Base-by-base conservation (phyloP, 2,888 invertebrate species). In the Yponomeuta plumbellus region DNA sequence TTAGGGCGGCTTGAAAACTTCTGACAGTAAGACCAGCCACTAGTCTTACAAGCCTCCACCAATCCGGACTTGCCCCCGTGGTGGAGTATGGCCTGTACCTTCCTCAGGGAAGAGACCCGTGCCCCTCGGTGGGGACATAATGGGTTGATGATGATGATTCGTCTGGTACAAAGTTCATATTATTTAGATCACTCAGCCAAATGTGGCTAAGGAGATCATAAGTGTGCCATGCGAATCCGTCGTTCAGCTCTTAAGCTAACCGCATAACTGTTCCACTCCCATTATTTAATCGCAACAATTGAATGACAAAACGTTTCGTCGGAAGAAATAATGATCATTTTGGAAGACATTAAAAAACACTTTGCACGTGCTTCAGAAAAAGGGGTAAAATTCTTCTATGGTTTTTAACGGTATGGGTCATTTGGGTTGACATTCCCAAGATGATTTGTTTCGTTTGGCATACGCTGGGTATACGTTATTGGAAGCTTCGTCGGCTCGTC, bases 341-440 rank as follows among this genome's bases (percentile, higher is more conserved):
- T 39, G 52, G 21, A 58, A 52, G 62, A 67, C 66, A 71, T 71
- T 71, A 71, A 71, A 71, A 69, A 72, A 68, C 69, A 71, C 69
- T 71, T 71, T 70, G 26, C 67, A 68, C 66, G 66, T 69, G 61
- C 65, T 39, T 52, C 59, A 34, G 39, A 13, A 17, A 52, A 52
- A 17, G 44, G 44, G 44, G 44, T 1, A 52, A 52, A 52, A 17
- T 13, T 52, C 34, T 10, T 52, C 44, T 52, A 52, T 52, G 44
- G 44, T 13, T 52, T 52, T 52, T 66, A 70, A 73, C 71, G 68
- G 70, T 68, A 65, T 59, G 26, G 61, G 67, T 67, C 23, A 69
- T 70, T 71, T 71, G n/a, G 67, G 63, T 66, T 68, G 67, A 56
- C 26, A 59, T 56, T 39, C 66, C 8, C 22, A 3, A 34, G 34